Base-by-base conservation (phyloP, 1,140 invertebrate species). In the Neodiprion pinetum region DNA sequence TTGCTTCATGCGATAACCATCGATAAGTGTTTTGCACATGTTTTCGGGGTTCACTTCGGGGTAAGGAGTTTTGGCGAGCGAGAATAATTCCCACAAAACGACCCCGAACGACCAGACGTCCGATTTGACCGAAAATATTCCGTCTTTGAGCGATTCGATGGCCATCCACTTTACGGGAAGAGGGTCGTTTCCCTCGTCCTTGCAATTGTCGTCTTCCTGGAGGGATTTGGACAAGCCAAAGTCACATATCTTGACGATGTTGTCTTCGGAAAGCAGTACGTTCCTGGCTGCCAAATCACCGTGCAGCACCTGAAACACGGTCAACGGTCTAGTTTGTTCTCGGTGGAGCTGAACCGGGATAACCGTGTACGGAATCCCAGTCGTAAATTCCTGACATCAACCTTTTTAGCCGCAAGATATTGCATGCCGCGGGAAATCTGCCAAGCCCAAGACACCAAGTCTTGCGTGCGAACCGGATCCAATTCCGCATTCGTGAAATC, bases 251-350 rank as follows among this genome's bases (percentile, higher is more conserved):
- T 99, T 99, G 0, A 96, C 94, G 0, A 96, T 88, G 82, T 96
- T 95, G 74, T 97, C 91, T 53, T 98, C 96, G 2, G 95, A 93
- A 1, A 99, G 90, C 17, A 99, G 89, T 73, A 99, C 94, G 89
- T 99, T 99, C 85, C 98, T 92, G 1, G 98, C 97, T 0, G 98
- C 98, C 72, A 99, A 90, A 90, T 99, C 98, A n/a, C 98, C 94
- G 85, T 99, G 98, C 7, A 99, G 82, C 0, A 96, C 93, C 92
- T 94, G 85, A 86, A 89, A 69, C 8, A 48, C 11, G 67, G 17
- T 21, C n/a, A 76, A 12, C 11, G 61, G 14, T 10, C 8, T 14
- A 49, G 12, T 9, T 53, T 48, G 40, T 40, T 40, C 5, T 40
- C 28, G 28, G 28, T 40, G 28, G 5, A 40, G 5, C 28, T 40